phyloP scores from a whole-genome alignment of 2,113 vertebrate genomes.

The Apodemus speciosus region DNA sequence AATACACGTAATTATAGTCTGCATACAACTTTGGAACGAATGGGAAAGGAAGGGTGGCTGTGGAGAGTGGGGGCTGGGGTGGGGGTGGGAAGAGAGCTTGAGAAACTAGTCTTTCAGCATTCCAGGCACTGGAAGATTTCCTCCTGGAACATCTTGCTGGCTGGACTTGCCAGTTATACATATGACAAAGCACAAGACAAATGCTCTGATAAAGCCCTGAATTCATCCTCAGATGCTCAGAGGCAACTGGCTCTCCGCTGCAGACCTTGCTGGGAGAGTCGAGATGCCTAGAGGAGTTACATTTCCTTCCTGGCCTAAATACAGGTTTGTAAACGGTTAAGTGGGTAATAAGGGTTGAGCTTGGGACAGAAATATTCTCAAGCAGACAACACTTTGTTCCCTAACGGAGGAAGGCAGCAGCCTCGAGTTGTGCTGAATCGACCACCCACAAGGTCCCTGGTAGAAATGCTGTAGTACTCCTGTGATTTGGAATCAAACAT shows the following conservation, averaged over 20 bases:
- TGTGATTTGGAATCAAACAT: slow-evolving; percentile 41
- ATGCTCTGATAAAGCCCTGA: slow-evolving; percentile 79
- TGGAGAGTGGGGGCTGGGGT: slow-evolving; percentile 12
- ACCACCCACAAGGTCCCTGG: slow-evolving; percentile 16
- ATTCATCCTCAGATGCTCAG: slow-evolving; percentile 76
- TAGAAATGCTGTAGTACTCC: not conserved
- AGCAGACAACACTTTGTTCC: slow-evolving; percentile 32
- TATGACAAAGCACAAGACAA: slow-evolving; percentile 87
- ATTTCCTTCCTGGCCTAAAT: not conserved
- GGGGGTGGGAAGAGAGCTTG: slow-evolving; percentile 34
- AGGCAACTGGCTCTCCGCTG: slow-evolving; percentile 71
- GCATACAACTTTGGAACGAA: slow-evolving; percentile 52
- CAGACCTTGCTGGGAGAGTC: slow-evolving; percentile 51
- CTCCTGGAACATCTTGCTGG: slow-evolving; percentile 67
- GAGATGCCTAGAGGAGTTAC: not conserved
- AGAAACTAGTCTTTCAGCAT: slow-evolving; percentile 72
- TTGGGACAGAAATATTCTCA: slow-evolving; percentile 8
- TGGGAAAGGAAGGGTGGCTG: not conserved
- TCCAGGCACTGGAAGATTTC: slow-evolving; percentile 80
- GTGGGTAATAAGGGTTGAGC: not conserved
- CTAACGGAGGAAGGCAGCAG: slow-evolving; percentile 36
- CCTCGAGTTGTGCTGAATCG: not conserved
- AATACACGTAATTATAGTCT: slow-evolving; percentile 64
- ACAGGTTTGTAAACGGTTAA: not conserved
- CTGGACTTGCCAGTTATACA: slow-evolving; percentile 78